These are phyloP conservation scores for Trichoplusia ni DNA, from an alignment of 1,140 invertebrate species.

Conservation along the genomic window DNA sequence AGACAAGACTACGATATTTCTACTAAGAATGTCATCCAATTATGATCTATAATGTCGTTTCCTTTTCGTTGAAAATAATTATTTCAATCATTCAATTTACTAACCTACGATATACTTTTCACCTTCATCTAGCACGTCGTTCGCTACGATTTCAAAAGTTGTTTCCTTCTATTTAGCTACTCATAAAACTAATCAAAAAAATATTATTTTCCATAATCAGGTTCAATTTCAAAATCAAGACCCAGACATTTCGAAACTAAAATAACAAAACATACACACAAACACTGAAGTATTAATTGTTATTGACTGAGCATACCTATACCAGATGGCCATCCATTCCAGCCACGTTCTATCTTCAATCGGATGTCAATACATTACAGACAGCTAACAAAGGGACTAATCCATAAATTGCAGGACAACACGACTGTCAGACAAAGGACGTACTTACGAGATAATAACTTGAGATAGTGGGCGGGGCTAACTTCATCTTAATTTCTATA, in stretches of 20 bases:
- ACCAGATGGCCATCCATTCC: constrained; percentile 38
- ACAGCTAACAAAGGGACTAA: constrained; percentile 48
- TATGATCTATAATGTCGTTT: too few relatives aligned
- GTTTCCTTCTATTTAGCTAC: too few relatives aligned
- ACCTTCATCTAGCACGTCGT: too few relatives aligned
- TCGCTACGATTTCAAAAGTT: too few relatives aligned
- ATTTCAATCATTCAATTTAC: too few relatives aligned
- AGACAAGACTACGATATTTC: too few relatives aligned
- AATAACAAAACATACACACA: constrained; percentile 31
- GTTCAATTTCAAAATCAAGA: not conserved
- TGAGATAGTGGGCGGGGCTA: not conserved
- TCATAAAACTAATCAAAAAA: too few relatives aligned
- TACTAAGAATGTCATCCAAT: too few relatives aligned
- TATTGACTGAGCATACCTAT: constrained; percentile 10
- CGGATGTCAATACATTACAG: constrained; percentile 48
- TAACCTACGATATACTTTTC: too few relatives aligned
- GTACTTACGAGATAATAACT: constrained; percentile 24
- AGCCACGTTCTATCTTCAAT: constrained; percentile 44
- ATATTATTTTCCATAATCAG: too few relatives aligned
- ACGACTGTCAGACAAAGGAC: constrained; percentile 42
- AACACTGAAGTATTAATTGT: constrained; percentile 24
- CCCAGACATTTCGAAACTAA: not conserved
- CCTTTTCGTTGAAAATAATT: too few relatives aligned
- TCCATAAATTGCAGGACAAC: constrained; percentile 56
- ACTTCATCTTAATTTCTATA: constrained; percentile 2